A percentile compares a stretch with the other conserved stretches of the same genome.
These are phyloP conservation scores for Jordanella pulchra DNA, from an alignment of 2,797 vertebrate species.

Conservation along the genomic window DNA sequence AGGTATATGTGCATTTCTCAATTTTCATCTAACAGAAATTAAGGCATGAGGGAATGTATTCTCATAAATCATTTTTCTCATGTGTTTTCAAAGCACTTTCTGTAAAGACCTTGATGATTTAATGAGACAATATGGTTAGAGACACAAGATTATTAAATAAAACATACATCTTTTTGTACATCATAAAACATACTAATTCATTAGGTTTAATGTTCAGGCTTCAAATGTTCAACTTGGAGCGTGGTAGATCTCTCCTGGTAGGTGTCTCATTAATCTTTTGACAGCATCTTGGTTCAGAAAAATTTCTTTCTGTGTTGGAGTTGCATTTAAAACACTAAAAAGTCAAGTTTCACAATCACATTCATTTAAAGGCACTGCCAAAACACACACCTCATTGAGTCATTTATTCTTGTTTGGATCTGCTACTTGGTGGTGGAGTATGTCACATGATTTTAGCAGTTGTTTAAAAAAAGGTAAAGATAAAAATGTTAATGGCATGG, in stretches of 20 bases:
- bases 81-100: neutral
- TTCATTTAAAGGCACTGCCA: neutral
- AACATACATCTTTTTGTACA: neutral
- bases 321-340: slow-evolving; percentile 4
- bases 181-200: neutral
- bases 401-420: slow-evolving; percentile 1
- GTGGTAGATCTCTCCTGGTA: neutral
- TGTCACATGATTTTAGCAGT: slow-evolving; percentile 6
- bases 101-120: neutral
- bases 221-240: neutral
- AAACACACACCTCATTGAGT: neutral
- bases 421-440: neutral
- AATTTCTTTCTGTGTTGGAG: neutral
- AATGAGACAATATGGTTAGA: neutral
- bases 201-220: neutral
- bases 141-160: neutral
- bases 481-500: slow-evolving; percentile 22
- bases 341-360: slow-evolving; percentile 20
- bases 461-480: slow-evolving; percentile 11
- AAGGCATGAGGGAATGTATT: neutral
- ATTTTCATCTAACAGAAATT: no score
- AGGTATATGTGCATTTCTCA: no score
- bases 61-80: neutral
- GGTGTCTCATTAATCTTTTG: neutral
- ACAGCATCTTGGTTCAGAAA: neutral